Evolutionary conservation across 1,140 invertebrate genomes (phyloP), one percentile per base, ranked within the genome.

Genomic region (Holotrichia oblita): DNA sequence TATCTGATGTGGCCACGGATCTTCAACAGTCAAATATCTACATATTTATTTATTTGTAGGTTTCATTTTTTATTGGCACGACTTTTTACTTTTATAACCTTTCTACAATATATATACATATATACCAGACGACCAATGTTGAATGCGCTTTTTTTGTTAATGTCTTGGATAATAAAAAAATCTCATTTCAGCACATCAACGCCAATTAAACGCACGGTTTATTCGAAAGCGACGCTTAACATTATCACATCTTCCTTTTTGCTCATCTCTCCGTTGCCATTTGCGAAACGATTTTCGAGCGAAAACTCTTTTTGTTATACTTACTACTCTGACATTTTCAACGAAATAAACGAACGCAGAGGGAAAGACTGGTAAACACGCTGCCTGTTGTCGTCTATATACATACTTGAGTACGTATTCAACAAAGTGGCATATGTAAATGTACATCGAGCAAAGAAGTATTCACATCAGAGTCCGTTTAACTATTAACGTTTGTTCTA

Each of bases 161-260:
- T 48, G 44, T 48, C 44, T n/a, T 10, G 44, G n/a, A 48, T 48
- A 48, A 3, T 12, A 48, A 12, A 48, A 48, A 48, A 48, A 48
- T 14, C 44, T n/a, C 44, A n/a, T 48, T n/a, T 48, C 44, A 48
- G 44, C 44, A 48, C 44, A 48, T 48, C 44, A 48, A 48, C 44
- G 44, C 44, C 44, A 48, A 48, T 48, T 48, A 48, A 48, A 48
- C 44, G 44, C 44, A 12, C 44, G 12, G 44, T 48, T 48, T 48
- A 48, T 48, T 48, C 44, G 44, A n/a, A 48, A 48, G 44, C 44
- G 44, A 48, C 12, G 44, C 12, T 48, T 48, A 48, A 48, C 44
- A 12, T 48, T 48, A 48, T 48, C 44, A 48, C 44, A 48, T 48
- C 44, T 48, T 48, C 44, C 44, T 48, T 48, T 48, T 48, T 48